These are phyloP conservation scores for Laterallus jamaicensis DNA, from an alignment of 2,113 vertebrate species.

Conservation along the genomic window DNA sequence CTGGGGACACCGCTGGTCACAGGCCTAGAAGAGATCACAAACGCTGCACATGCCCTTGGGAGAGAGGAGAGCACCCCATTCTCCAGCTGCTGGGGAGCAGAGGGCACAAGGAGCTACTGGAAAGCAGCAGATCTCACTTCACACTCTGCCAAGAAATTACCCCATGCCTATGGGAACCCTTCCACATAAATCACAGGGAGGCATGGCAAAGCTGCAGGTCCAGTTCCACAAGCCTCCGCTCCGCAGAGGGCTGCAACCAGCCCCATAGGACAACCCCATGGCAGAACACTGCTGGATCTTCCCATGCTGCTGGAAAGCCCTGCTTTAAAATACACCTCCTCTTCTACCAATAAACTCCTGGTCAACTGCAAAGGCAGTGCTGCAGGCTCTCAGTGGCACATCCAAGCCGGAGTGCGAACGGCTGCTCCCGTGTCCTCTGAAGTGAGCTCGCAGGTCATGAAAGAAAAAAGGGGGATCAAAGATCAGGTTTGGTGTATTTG, in stretches of 20 bases:
- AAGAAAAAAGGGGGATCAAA: background rate
- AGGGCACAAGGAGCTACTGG: background rate
- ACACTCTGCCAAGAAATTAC: background rate
- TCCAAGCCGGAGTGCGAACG: background rate
- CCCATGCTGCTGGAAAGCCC: background rate
- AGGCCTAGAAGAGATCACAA: background rate
- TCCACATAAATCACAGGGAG: background rate
- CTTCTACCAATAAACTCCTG: background rate
- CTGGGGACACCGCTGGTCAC: too few relatives aligned
- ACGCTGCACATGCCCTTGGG: rapidly evolving
- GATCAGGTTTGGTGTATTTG: background rate
- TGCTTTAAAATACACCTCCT: background rate
- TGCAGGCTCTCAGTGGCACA: background rate
- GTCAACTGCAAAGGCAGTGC: background rate
- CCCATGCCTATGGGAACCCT: background rate
- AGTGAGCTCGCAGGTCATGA: background rate
- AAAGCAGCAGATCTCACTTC: background rate
- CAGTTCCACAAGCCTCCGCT: background rate
- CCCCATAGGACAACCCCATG: background rate
- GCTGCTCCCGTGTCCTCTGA: background rate
- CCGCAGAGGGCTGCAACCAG: background rate
- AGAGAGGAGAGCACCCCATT: rapidly evolving
- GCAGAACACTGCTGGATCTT: rapidly evolving
- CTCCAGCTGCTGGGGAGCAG: background rate
- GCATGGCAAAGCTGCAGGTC: slow-evolving; percentile 29